Conservation (phyloP, 1,140 invertebrate species). For the Parasteatoda tepidariorum region DNA sequence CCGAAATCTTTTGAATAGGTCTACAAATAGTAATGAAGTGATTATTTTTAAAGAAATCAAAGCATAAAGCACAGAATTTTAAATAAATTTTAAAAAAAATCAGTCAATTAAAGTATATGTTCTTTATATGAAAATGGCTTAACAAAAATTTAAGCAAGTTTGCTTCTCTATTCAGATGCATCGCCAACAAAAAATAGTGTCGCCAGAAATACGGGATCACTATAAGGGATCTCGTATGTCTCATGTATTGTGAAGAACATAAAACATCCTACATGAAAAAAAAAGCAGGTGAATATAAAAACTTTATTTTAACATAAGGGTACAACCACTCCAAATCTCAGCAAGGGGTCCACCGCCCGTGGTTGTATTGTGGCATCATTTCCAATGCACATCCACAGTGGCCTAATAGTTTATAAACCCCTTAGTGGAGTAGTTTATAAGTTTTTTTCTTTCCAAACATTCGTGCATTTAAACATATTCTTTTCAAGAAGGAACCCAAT, state of each 20-base stretch:
- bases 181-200: slow-evolving; percentile 9
- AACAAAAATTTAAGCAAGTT: no score
- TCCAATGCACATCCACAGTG: background rate
- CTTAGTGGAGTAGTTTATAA: slow-evolving; percentile 18
- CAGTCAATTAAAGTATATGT: no score
- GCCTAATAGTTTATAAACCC: slow-evolving; percentile 55
- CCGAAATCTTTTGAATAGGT: no score
- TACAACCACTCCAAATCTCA: slow-evolving; percentile 36
- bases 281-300: slow-evolving; percentile 41
- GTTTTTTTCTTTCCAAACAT: background rate
- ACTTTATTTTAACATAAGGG: slow-evolving; percentile 51
- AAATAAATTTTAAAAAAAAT: no score
- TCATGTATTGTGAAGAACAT: slow-evolving; percentile 35
- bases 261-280: slow-evolving; percentile 19
- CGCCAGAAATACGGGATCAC: background rate
- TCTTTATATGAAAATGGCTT: no score
- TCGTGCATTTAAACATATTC: background rate
- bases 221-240: slow-evolving; percentile 46
- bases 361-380: background rate
- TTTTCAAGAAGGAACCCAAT: background rate
- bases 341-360: slow-evolving; percentile 20
- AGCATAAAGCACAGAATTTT: no score
- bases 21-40: no score
- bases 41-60: no score
- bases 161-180: background rate